A percentile compares a stretch with the other conserved stretches of the same genome.
These are phyloP conservation scores for Zaprionus capensis DNA, from an alignment of 1,140 invertebrate species.

Conservation along the genomic window DNA sequence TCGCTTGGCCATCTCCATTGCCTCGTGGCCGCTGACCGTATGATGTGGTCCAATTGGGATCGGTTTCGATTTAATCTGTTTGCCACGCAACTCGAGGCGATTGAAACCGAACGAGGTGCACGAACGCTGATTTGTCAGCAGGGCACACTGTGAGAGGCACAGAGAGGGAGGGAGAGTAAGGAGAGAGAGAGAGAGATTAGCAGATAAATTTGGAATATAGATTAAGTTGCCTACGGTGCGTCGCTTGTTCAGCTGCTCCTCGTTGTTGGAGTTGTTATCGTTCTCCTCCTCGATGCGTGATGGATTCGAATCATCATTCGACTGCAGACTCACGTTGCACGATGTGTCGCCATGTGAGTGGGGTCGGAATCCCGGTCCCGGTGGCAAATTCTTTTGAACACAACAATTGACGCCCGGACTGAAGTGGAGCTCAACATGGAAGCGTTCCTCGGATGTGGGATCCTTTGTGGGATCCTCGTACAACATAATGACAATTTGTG, in stretches of 20 bases:
- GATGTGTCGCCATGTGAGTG: constrained; percentile 92
- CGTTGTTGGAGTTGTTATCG: constrained; percentile 84
- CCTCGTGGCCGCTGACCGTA: constrained; percentile 91
- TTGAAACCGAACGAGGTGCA: constrained; percentile 51
- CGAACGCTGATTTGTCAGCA: constrained; percentile 10
- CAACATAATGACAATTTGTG: constrained; percentile 99
- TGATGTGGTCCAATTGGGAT: constrained; percentile 89
- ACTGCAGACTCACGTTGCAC: constrained; percentile 56
- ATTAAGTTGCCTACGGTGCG: constrained; percentile 26
- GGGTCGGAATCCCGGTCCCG: constrained; percentile 96
- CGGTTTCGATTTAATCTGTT: constrained; percentile 86
- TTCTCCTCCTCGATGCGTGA: constrained; percentile 89
- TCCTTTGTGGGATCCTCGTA: constrained; percentile 99
- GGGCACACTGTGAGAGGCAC: constrained; percentile 5
- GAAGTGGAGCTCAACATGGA: constrained; percentile 98
- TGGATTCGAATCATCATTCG: constrained; percentile 83
- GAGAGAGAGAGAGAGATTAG: background rate
- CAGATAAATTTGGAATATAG: background rate
- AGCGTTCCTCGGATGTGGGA: constrained; percentile 94
- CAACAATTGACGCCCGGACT: constrained; percentile 98
- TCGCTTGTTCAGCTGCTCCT: constrained; percentile 60
- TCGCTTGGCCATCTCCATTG: constrained; percentile 89
- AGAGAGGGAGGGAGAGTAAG: background rate
- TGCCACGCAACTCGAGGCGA: constrained; percentile 58
- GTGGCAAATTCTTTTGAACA: constrained; percentile 96